A percentile compares a stretch with the other conserved stretches of the same genome.
Evolutionary conservation across 1,140 invertebrate genomes (phyloP).

Genomic region (Solenopsis invicta): DNA sequence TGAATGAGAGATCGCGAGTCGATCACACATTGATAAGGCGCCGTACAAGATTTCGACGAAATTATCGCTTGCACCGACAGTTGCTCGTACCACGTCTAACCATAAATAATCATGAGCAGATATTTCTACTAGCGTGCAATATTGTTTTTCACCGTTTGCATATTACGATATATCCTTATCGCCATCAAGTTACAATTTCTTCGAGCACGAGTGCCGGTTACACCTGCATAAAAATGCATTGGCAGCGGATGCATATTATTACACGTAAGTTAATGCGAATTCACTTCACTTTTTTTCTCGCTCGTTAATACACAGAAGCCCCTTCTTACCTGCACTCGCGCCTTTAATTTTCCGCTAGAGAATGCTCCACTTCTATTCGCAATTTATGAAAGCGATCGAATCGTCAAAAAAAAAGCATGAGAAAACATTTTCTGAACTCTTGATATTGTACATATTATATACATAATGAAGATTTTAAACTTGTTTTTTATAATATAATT

Average conservation of each 20-base stretch:
- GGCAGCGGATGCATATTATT: constrained; percentile 37
- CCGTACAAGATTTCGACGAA: constrained; percentile 55
- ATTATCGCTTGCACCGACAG: constrained; percentile 40
- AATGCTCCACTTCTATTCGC: background rate
- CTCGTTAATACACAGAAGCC: background rate
- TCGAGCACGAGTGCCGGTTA: constrained; percentile 23
- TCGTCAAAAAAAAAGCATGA: background rate
- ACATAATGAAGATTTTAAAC: no score
- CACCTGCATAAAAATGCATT: constrained; percentile 37
- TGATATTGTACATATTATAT: no score
- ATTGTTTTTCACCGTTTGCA: constrained; percentile 47
- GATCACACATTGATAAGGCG: constrained; percentile 66
- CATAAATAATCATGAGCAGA: constrained; percentile 64
- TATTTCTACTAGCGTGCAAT: constrained; percentile 10
- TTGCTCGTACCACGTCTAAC: background rate
- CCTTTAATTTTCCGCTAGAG: constrained; percentile 31
- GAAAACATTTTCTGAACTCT: no score
- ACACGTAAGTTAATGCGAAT: background rate
- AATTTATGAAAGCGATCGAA: constrained; percentile 5
- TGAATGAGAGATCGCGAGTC: constrained; percentile 42
- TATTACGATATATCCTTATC: constrained; percentile 45
- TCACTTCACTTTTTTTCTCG: constrained; percentile 5
- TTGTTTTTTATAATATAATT: background rate
- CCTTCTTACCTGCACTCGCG: background rate
- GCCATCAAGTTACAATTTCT: constrained; percentile 40